Base-by-base conservation (phyloP, 2,888 invertebrate genomes). In the Synergus itoensis region DNA sequence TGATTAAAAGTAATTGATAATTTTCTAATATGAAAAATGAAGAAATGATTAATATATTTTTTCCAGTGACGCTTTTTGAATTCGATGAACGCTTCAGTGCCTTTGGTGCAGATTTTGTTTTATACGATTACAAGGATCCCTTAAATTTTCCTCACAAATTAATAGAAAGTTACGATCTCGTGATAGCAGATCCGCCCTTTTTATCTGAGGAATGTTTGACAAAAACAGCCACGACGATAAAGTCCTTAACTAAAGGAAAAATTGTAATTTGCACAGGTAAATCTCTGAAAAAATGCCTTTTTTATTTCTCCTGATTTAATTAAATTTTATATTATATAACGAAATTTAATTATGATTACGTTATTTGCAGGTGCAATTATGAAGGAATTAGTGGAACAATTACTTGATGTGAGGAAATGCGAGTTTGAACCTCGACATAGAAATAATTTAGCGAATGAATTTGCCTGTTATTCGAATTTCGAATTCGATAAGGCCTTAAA, bases 131-230 rank as follows among this genome's bases (percentile, higher is more conserved):
- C 91, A 97, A 97, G 87, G 91, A 93, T 14, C 97, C 98, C 0
- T 93, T 96, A 14, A 94, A 95, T 73, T 88, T 97, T 16, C 95
- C 96, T 0, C 90, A 93, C 48, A 94, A 96, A 14, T 92, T 95
- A 16, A 86, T 93, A 1, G 92, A 93, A 36, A 90, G 93, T 67
- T 98, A 96, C 91, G 97, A 98, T 92, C 90, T 99, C 40, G 96
- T 99, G 0, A 93, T 99, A 77, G 97, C 96, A 0, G 99, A 99
- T 93, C 99, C 99, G 1, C 99, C 99, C 0, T 99, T 99, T 92
- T 93, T 99, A 3, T 96, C 98, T 0, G 96, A 97, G 86, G 99
- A 99, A 91, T 99, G 99, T 92, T 94, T 99, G 73, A 94, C 95
- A 0, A 98, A 98, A 93, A 96, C 96, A 0, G 94, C 97, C 0